These are phyloP conservation scores for Anguilla japonica DNA, from an alignment of 2,113 vertebrate genomes.

Conservation along the genomic window DNA sequence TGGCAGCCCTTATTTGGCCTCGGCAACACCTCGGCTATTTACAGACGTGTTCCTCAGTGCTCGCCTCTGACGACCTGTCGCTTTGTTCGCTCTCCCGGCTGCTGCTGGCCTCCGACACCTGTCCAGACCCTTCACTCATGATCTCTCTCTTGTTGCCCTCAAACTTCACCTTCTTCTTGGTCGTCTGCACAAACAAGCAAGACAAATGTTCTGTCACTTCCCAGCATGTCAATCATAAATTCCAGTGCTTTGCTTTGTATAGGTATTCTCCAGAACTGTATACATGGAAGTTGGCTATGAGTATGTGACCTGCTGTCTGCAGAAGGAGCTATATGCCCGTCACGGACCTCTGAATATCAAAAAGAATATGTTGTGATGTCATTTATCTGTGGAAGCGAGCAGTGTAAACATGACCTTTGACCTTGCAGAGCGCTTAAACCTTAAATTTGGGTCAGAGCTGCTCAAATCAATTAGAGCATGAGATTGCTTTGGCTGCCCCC, in stretches of 20 bases:
- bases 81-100: conserved; percentile 9
- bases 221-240: neutral
- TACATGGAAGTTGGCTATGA: neutral
- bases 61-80: conserved; percentile 13
- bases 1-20: neutral
- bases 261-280: neutral
- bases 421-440: neutral
- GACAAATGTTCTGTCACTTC: too few relatives aligned
- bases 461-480: neutral
- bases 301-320: neutral
- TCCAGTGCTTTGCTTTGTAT: neutral
- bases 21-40: neutral
- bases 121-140: neutral
- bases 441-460: neutral
- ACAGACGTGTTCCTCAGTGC: neutral
- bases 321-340: neutral
- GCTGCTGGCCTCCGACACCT: conserved; percentile 23
- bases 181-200: neutral
- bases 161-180: conserved; percentile 58
- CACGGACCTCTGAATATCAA: conserved; percentile 36
- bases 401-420: neutral
- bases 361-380: neutral
- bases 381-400: neutral
- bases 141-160: neutral
- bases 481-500: neutral